A percentile compares a stretch with the other conserved stretches of the same genome.
Conservation (phyloP, 2,113 vertebrate genomes). For the Oxyura jamaicensis region DNA sequence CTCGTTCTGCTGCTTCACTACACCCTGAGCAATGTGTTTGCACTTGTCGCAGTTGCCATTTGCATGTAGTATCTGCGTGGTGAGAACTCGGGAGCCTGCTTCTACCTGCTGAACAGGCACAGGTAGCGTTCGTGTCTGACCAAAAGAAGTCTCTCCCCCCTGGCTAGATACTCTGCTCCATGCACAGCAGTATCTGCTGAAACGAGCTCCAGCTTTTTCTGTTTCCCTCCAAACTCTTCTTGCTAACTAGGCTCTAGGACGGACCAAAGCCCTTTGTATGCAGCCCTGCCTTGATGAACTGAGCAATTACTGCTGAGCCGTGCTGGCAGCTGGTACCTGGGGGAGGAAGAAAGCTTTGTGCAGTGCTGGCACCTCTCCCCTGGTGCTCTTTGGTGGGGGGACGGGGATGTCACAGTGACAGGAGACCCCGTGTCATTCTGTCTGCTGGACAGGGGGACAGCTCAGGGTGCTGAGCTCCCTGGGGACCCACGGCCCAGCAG, state of each 20-base stretch:
- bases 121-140: constrained; percentile 8
- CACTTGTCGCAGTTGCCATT: constrained; percentile 43
- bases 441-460: too few species aligned
- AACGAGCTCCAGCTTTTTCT: neutral
- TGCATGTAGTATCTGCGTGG: constrained; percentile 44
- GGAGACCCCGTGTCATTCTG: too few species aligned
- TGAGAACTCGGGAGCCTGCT: constrained; percentile 32
- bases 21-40: constrained; percentile 53
- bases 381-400: too few species aligned
- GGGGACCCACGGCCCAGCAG: neutral
- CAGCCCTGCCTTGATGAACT: neutral
- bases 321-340: neutral
- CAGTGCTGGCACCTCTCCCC: neutral
- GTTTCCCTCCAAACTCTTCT: neutral
- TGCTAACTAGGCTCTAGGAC: neutral
- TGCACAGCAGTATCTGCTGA: neutral
- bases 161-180: neutral
- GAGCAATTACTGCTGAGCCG: neutral
- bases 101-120: constrained; percentile 22
- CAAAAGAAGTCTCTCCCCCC: constrained; percentile 51
- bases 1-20: constrained; percentile 22
- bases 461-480: too few species aligned
- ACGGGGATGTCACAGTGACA: too few species aligned
- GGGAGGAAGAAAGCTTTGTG: neutral
- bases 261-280: neutral